These are phyloP conservation scores for Tachina fera DNA, from an alignment of 2,888 invertebrate genomes.

Conservation along the genomic window DNA sequence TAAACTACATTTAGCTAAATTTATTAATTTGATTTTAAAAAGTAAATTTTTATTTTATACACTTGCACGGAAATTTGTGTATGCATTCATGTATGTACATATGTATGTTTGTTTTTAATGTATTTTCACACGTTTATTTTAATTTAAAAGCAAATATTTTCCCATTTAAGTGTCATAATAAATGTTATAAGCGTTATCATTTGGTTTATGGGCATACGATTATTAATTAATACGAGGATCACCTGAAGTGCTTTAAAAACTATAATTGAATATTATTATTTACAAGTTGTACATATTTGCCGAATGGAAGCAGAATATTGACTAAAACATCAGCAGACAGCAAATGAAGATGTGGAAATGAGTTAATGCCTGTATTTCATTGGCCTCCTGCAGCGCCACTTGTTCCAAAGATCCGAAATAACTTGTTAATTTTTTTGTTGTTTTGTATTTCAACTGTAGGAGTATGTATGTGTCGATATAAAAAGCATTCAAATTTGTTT, in stretches of 20 bases:
- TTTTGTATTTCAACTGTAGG: neutral
- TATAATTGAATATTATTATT: neutral
- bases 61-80: slow-evolving; percentile 14
- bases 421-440: slow-evolving; percentile 1
- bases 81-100: neutral
- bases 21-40: slow-evolving; percentile 28
- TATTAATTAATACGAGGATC: neutral
- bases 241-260: neutral
- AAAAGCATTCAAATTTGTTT: too few relatives aligned
- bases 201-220: neutral
- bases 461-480: neutral
- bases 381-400: slow-evolving; percentile 62
- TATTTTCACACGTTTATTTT: slow-evolving; percentile 63
- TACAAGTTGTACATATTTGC: neutral
- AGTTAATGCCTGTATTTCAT: slow-evolving; percentile 6
- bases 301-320: neutral
- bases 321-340: slow-evolving; percentile 1
- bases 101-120: neutral
- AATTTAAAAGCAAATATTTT: slow-evolving; percentile 54
- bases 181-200: neutral
- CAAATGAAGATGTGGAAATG: neutral
- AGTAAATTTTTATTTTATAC: slow-evolving; percentile 9
- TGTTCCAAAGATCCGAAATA: slow-evolving; percentile 39
- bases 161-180: slow-evolving; percentile 10
- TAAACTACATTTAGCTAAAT: slow-evolving; percentile 44